These are phyloP conservation scores for Hippocampus kuda DNA, from an alignment of 2,797 vertebrate genomes.

Conservation along the genomic window DNA sequence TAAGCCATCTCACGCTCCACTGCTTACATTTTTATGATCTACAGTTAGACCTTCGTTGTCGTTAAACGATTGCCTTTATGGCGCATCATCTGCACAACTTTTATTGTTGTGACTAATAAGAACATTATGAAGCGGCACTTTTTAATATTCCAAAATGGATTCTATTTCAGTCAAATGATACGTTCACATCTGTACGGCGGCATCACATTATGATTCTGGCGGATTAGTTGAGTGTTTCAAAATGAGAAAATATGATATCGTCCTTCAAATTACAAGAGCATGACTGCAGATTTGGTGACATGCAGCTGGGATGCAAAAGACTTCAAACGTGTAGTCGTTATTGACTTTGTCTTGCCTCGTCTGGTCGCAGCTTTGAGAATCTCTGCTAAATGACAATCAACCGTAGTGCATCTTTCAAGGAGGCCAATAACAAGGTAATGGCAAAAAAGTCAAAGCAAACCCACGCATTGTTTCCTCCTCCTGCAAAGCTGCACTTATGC, in stretches of 20 bases:
- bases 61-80: neutral
- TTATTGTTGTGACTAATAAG: neutral
- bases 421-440: conserved; percentile 28
- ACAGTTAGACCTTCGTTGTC: neutral
- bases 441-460: conserved; percentile 35
- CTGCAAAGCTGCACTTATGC: conserved; percentile 37
- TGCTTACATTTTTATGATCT: neutral
- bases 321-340: neutral
- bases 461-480: conserved; percentile 47
- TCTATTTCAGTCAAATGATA: neutral
- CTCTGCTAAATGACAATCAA: conserved; percentile 11
- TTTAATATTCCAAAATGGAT: neutral
- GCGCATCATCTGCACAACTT: neutral
- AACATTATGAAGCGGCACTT: neutral
- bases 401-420: conserved; percentile 23
- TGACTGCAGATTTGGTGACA: neutral
- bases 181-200: neutral
- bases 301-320: neutral
- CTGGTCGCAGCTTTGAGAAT: neutral
- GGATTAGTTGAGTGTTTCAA: neutral
- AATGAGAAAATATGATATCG: conserved; percentile 4
- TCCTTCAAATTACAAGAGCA: neutral
- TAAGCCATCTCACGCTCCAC: neutral
- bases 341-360: neutral
- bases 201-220: neutral